A percentile compares a stretch with the other conserved stretches of the same genome.
Conservation (phyloP, 2,113 vertebrate species). For the Hypomesus transpacificus region DNA sequence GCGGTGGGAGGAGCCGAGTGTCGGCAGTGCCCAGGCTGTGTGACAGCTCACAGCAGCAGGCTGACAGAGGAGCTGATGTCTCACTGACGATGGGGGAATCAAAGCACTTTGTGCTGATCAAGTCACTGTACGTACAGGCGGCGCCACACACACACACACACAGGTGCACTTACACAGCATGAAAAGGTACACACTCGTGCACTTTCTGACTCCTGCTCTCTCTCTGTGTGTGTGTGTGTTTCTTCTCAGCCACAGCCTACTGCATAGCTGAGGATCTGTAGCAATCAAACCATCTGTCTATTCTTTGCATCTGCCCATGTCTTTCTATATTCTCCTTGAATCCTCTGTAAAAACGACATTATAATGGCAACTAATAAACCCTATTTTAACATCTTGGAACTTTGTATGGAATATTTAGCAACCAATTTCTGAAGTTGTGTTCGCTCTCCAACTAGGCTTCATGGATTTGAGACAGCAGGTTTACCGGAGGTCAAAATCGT, state of each 20-base stretch:
- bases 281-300: background rate
- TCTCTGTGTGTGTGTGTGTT: background rate
- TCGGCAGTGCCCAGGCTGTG: background rate
- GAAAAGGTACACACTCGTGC: conserved; percentile 1
- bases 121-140: background rate
- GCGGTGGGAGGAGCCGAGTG: background rate
- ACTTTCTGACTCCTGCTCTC: background rate
- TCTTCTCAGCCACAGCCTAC: background rate
- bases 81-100: background rate
- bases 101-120: background rate
- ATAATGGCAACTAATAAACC: too few species aligned
- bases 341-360: too few species aligned
- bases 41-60: background rate
- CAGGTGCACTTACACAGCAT: background rate
- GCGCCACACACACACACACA: background rate
- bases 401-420: too few species aligned
- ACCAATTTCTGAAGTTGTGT: too few species aligned
- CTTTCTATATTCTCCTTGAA: too few species aligned
- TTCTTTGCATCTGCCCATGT: too few species aligned
- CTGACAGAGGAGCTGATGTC: background rate
- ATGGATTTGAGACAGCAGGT: too few species aligned
- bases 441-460: too few species aligned
- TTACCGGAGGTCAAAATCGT: too few species aligned
- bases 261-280: background rate
- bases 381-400: too few species aligned